These are phyloP conservation scores for Bruchidius siliquastri DNA, from an alignment of 2,888 invertebrate species.

Conservation along the genomic window DNA sequence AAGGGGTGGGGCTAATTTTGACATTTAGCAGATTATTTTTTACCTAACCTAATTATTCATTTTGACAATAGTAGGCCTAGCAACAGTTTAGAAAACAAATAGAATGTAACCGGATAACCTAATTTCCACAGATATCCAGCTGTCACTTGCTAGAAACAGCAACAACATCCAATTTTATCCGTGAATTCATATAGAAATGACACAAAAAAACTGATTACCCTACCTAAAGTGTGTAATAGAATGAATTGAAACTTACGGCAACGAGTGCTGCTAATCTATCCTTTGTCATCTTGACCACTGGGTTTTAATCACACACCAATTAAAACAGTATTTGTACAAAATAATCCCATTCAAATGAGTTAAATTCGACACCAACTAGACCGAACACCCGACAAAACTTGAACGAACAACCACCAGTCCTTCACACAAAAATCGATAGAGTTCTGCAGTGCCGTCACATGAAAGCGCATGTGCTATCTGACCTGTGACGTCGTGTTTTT, in stretches of 20 bases:
- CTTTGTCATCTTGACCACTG: slow-evolving; percentile 74
- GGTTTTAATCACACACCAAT: slow-evolving; percentile 55
- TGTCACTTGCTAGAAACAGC: neutral
- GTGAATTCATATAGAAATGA: neutral
- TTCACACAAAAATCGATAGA: slow-evolving; percentile 72
- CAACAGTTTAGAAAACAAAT: slow-evolving; percentile 22
- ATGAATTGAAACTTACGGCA: slow-evolving; percentile 63
- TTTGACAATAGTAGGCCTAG: slow-evolving; percentile 20
- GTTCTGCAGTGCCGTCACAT: slow-evolving; percentile 58
- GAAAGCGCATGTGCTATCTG: slow-evolving; percentile 51
- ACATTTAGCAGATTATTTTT: slow-evolving; percentile 26
- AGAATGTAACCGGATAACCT: slow-evolving; percentile 1
- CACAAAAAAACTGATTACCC: neutral
- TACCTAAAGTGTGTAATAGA: neutral
- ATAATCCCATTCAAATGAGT: slow-evolving; percentile 75
- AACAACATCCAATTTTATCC: neutral
- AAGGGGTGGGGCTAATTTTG: slow-evolving; percentile 38
- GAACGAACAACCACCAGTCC: slow-evolving; percentile 26
- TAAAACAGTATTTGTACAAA: slow-evolving; percentile 63
- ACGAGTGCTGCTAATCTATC: slow-evolving; percentile 95
- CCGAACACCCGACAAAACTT: slow-evolving; percentile 53
- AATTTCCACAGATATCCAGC: slow-evolving; percentile 1
- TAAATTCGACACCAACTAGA: slow-evolving; percentile 68
- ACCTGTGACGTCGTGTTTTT: slow-evolving; percentile 38
- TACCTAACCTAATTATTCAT: slow-evolving; percentile 38